A percentile compares a stretch with the other conserved stretches of the same genome.
Conservation (phyloP, 37 sponge, comb jelly and placozoan species). For the Corticium candelabrum region DNA sequence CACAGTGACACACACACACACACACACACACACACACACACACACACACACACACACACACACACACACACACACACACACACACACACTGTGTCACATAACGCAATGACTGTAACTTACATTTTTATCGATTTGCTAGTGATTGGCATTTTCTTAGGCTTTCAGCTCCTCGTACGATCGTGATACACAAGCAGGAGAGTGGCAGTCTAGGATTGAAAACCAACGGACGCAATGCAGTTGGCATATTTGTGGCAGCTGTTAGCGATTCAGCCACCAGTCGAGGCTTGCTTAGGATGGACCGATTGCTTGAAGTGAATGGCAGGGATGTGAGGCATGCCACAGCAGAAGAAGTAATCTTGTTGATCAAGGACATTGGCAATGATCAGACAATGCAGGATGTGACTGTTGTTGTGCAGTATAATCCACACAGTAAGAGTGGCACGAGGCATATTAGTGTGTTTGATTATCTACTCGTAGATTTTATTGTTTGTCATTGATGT, state of each 20-base stretch:
- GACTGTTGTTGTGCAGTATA: neutral
- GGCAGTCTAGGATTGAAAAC: constrained; percentile 29
- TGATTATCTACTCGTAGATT: too few species aligned
- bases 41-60: too few species aligned
- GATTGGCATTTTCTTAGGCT: neutral
- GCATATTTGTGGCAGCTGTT: constrained; percentile 41
- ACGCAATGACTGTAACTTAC: too few species aligned
- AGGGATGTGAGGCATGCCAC: neutral
- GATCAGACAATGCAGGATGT: neutral
- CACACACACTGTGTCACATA: too few species aligned
- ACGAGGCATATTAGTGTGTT: too few species aligned
- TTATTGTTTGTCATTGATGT: too few species aligned
- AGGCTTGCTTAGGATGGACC: neutral
- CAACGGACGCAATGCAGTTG: constrained; percentile 57
- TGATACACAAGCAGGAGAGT: neutral
- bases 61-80: too few species aligned
- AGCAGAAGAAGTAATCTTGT: neutral
- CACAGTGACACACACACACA: too few species aligned
- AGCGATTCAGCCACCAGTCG: neutral
- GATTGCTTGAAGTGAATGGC: neutral
- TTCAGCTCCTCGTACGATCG: neutral
- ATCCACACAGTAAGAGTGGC: neutral
- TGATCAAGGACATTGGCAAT: neutral
- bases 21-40: too few species aligned
- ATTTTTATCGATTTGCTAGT: too few species aligned